Conservation (phyloP, 1,140 invertebrate genomes). For the Achroia grisella region DNA sequence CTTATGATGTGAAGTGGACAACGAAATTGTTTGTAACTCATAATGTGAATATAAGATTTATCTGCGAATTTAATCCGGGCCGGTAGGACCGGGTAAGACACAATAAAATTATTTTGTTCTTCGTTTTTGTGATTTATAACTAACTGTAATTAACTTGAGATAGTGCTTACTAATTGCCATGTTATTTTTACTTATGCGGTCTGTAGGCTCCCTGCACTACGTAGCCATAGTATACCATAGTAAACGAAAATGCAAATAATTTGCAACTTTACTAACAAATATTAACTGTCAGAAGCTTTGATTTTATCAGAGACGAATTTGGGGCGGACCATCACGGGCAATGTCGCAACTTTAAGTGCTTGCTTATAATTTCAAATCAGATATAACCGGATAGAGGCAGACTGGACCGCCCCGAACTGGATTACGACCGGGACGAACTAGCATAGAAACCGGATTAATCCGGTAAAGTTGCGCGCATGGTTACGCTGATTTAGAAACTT, state of each 20-base stretch:
- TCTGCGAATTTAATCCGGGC: no score
- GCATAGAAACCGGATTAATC: slow-evolving; percentile 44
- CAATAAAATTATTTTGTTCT: no score
- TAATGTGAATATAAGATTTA: no score
- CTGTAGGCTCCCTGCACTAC: no score
- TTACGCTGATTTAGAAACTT: slow-evolving; percentile 67
- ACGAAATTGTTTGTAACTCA: no score
- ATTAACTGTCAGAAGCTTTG: background rate
- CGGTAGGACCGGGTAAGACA: no score
- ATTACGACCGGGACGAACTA: slow-evolving; percentile 46
- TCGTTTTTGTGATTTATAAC: no score
- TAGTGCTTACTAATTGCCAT: no score
- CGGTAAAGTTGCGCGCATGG: slow-evolving; percentile 58
- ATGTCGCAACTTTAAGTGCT: slow-evolving; percentile 24
- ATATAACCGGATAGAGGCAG: slow-evolving; percentile 34
- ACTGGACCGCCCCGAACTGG: slow-evolving; percentile 31
- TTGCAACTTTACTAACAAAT: background rate
- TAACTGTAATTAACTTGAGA: no score
- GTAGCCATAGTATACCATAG: no score
- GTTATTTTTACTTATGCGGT: no score
- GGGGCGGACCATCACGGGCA: background rate
- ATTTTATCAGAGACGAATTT: slow-evolving; percentile 4
- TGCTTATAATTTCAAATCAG: slow-evolving; percentile 58
- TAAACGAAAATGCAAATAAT: slow-evolving; percentile 1
- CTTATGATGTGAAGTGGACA: no score